Evolutionary conservation across 2,888 invertebrate species (phyloP).

Genomic region (Lysandra coridon): DNA sequence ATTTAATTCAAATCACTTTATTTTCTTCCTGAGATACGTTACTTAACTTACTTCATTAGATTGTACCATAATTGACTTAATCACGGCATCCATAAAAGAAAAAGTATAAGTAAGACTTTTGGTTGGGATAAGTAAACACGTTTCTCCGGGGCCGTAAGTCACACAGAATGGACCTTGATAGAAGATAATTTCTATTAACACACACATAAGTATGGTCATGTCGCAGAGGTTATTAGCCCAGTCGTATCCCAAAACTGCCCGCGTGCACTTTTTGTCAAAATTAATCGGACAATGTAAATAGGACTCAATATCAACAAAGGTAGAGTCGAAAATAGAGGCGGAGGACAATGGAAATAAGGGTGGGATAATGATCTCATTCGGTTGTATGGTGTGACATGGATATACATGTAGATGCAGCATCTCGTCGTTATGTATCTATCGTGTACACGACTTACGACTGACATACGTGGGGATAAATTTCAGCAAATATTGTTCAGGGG

Average conservation of each 20-base stretch:
- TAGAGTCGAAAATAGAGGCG: slow-evolving; percentile 54
- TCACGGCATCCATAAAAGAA: slow-evolving; percentile 5
- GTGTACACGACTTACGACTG: slow-evolving; percentile 47
- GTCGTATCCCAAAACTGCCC: slow-evolving; percentile 57
- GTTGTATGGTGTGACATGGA: slow-evolving; percentile 63
- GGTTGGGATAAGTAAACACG: slow-evolving; percentile 21
- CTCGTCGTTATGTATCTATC: slow-evolving; percentile 14
- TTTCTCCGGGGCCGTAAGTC: slow-evolving; percentile 13
- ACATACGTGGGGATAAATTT: slow-evolving; percentile 22
- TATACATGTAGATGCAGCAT: slow-evolving; percentile 61
- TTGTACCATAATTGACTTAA: neutral
- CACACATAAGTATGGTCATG: slow-evolving; percentile 31
- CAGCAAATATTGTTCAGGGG: slow-evolving; percentile 21
- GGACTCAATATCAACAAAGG: slow-evolving; percentile 48
- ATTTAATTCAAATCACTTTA: neutral
- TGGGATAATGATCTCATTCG: slow-evolving; percentile 71
- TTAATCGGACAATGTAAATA: slow-evolving; percentile 44
- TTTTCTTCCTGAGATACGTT: neutral
- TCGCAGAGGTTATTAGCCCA: slow-evolving; percentile 42
- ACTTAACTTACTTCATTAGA: neutral
- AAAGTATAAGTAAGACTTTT: slow-evolving; percentile 22
- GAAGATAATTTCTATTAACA: slow-evolving; percentile 32
- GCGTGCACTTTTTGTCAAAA: slow-evolving; percentile 53
- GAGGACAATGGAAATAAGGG: slow-evolving; percentile 48
- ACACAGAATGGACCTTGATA: slow-evolving; percentile 30